phyloP scores from a whole-genome alignment of 2,888 invertebrate species.

The Ernsta delagoae region DNA sequence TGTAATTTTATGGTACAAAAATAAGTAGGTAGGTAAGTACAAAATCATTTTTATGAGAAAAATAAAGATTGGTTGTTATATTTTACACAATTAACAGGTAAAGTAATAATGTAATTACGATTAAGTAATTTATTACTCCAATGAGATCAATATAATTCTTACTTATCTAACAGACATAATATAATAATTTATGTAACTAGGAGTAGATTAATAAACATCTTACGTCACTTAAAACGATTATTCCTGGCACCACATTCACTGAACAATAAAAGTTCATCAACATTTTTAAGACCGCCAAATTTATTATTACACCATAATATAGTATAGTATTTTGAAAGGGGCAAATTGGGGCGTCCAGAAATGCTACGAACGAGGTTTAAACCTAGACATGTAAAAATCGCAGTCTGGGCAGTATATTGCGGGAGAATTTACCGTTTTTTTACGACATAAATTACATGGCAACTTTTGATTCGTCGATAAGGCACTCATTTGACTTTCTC shows the following conservation, averaged over 20 bases:
- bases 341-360: background rate
- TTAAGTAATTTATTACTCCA: no score
- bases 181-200: constrained; percentile 38
- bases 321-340: background rate
- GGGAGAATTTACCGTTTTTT: constrained; percentile 91
- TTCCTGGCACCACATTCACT: constrained; percentile 38
- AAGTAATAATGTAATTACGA: no score
- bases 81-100: no score
- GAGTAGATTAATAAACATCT: constrained; percentile 39
- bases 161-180: constrained; percentile 36
- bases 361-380: constrained; percentile 87
- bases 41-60: no score
- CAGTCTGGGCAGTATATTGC: constrained; percentile 95
- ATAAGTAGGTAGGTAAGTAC: constrained; percentile 18
- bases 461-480: constrained; percentile 77
- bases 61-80: no score
- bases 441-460: constrained; percentile 94
- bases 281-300: background rate
- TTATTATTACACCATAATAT: background rate
- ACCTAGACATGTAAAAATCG: constrained; percentile 95
- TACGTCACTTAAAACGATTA: constrained; percentile 15
- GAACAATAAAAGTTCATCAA: constrained; percentile 20
- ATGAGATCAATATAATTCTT: constrained; percentile 22
- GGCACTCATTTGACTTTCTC: constrained; percentile 57
- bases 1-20: constrained; percentile 33